Base-by-base conservation (phyloP, 2,113 vertebrate genomes). In the Nyctibius bracteatus region DNA sequence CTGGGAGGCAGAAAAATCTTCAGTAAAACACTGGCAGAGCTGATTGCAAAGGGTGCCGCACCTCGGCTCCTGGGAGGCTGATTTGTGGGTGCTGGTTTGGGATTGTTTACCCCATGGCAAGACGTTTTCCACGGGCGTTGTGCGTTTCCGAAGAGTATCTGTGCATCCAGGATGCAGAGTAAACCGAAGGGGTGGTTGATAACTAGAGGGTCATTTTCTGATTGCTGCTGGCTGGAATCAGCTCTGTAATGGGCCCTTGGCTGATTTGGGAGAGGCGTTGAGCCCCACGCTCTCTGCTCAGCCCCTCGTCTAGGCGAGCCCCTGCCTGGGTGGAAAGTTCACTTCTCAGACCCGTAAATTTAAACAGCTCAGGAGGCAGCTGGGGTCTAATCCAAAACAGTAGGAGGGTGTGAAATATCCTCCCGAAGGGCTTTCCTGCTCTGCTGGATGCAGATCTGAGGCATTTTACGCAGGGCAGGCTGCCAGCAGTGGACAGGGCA, bases 361-460 rank as follows among this genome's bases (percentile, higher is more conserved):
- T n/a, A 66, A 92, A 46, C 51, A 51, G 63, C 63, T 86, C 47
- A 61, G 63, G 63, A 92, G 68, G 75, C 63, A 65, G 70, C 71
- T 86, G 85, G 63, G 46, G 46, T 77, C 81, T 89, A 71, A 94
- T 89, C 93, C 85, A 89, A 72, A 77, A 66, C 90, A 72, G 81
- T 92, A 86, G 93, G 63, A 66, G 0, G 23, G 70, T 2, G 41
- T 61, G 74, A 94, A 89, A 72, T 77, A 47, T 65, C 51, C 58
- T 81, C 75, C 85, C 2, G 6, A 63, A 46, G 75, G 63, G 52
- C 44, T 81, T 71, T 71, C 70, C 93, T 66, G 62, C 80, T 18
- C 14, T 21, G 58, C 90, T 86, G 90, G 81, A 61, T 33, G 62
- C 52, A 39, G 65, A 82, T 81, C 77, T 78, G 88, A 86, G 75